These are phyloP conservation scores for Eidolon dupreanum DNA, from an alignment of 2,797 vertebrate genomes.

Conservation along the genomic window DNA sequence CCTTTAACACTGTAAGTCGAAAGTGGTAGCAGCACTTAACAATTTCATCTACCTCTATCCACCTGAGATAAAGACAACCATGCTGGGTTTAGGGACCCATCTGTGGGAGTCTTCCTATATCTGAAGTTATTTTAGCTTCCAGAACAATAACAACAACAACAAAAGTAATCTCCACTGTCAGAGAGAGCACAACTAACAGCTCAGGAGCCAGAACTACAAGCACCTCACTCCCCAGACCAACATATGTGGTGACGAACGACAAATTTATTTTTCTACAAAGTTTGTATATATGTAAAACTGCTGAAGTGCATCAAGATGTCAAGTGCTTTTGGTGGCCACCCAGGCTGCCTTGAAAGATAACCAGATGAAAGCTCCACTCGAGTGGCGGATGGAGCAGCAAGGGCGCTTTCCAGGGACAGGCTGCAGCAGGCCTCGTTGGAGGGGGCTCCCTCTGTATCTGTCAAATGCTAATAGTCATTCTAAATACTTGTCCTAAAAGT, in stretches of 20 bases:
- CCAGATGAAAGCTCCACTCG: constrained; percentile 98
- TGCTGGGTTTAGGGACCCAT: not conserved
- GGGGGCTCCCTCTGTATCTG: constrained; percentile 71
- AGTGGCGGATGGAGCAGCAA: constrained; percentile 84
- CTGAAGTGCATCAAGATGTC: constrained; percentile 99
- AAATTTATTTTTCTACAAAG: constrained; percentile 99
- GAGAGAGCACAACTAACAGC: not conserved
- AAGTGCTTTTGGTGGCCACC: constrained; percentile 99
- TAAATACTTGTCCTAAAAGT: constrained; percentile 75
- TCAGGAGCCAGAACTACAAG: constrained; percentile 82
- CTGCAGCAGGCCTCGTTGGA: constrained; percentile 58
- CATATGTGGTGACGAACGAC: constrained; percentile 99
- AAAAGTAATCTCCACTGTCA: not conserved
- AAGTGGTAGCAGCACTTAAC: constrained; percentile 53
- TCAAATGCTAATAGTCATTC: constrained; percentile 82
- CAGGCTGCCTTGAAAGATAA: constrained; percentile 99
- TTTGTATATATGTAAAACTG: constrained; percentile 99
- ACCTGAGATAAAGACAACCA: constrained; percentile 43
- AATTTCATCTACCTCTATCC: constrained; percentile 61
- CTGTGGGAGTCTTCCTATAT: constrained; percentile 15
- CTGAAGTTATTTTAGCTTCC: constrained; percentile 61
- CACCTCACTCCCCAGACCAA: constrained; percentile 92
- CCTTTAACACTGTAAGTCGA: constrained; percentile 62
- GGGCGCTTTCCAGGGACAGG: constrained; percentile 77
- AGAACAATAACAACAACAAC: not conserved